Percentiles rank a stretch among this genome's conserved stretches.
Evolutionary conservation across 2,888 invertebrate genomes (phyloP).

Genomic region (Colostygia pectinataria): DNA sequence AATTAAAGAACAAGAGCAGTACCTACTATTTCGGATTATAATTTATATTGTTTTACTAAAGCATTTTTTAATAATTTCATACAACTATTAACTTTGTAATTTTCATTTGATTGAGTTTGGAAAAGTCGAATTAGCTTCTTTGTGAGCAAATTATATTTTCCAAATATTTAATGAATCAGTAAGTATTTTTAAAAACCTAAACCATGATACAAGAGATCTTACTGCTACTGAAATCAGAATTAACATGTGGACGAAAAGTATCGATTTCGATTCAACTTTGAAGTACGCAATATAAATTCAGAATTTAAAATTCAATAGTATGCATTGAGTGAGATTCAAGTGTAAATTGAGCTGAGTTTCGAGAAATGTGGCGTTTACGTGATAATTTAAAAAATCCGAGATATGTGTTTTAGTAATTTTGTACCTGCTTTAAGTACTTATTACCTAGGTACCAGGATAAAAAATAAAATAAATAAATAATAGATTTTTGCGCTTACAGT

Average conservation of each 20-base stretch:
- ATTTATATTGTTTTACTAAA: too few species aligned
- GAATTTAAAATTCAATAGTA: slow-evolving; percentile 13
- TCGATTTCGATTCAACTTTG: slow-evolving; percentile 17
- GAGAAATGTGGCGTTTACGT: slow-evolving; percentile 16
- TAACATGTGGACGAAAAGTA: slow-evolving; percentile 16
- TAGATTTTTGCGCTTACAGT: slow-evolving; percentile 13
- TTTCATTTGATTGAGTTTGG: too few species aligned
- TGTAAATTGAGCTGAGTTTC: slow-evolving; percentile 14
- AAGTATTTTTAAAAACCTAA: neutral
- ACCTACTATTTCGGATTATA: too few species aligned
- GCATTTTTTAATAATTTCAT: too few species aligned
- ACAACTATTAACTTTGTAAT: too few species aligned
- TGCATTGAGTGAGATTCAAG: slow-evolving; percentile 10
- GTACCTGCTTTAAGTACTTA: too few species aligned
- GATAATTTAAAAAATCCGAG: slow-evolving; percentile 14
- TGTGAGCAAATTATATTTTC: too few species aligned
- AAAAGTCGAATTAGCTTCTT: too few species aligned
- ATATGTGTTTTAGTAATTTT: neutral
- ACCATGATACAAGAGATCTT: neutral
- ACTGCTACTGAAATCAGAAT: slow-evolving; percentile 11
- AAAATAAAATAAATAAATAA: too few species aligned
- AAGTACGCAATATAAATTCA: slow-evolving; percentile 24
- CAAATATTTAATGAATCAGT: too few species aligned
- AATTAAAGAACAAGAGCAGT: too few species aligned
- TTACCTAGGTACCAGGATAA: too few species aligned